phyloP scores from a whole-genome alignment of 2,888 invertebrate genomes.

The Tinea semifulvella region DNA sequence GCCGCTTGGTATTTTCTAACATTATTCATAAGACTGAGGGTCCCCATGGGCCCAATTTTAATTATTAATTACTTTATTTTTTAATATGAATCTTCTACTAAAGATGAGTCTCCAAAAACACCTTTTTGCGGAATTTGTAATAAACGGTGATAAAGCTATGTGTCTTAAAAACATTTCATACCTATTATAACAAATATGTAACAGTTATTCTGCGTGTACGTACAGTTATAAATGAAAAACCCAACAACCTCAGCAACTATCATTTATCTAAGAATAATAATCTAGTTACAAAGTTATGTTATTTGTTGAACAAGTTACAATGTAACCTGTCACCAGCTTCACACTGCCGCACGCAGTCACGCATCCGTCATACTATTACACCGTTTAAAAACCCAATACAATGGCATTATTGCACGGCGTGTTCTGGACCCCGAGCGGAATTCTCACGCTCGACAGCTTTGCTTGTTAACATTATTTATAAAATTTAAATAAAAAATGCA shows the following conservation, averaged over 20 bases:
- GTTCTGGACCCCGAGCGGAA: conserved; percentile 2
- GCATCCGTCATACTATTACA: neutral
- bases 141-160: too few species aligned
- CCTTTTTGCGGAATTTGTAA: too few species aligned
- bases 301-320: neutral
- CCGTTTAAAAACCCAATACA: conserved; percentile 1
- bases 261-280: neutral
- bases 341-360: neutral
- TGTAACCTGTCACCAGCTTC: neutral
- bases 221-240: conserved; percentile 3
- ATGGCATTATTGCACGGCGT: neutral
- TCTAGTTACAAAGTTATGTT: neutral
- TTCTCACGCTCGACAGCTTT: neutral
- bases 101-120: too few species aligned
- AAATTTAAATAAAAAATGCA: neutral
- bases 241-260: neutral
- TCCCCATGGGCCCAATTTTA: too few species aligned
- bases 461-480: neutral
- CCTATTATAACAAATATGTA: too few species aligned
- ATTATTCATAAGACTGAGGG: too few species aligned
- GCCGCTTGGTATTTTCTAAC: too few species aligned
- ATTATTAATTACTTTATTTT: too few species aligned
- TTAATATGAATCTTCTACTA: too few species aligned
- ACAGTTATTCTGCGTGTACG: too few species aligned
- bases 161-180: too few species aligned